Evolutionary conservation across 2,113 vertebrate species (phyloP), one percentile per base, ranked within the genome.

Genomic region (Taxidea taxus): DNA sequence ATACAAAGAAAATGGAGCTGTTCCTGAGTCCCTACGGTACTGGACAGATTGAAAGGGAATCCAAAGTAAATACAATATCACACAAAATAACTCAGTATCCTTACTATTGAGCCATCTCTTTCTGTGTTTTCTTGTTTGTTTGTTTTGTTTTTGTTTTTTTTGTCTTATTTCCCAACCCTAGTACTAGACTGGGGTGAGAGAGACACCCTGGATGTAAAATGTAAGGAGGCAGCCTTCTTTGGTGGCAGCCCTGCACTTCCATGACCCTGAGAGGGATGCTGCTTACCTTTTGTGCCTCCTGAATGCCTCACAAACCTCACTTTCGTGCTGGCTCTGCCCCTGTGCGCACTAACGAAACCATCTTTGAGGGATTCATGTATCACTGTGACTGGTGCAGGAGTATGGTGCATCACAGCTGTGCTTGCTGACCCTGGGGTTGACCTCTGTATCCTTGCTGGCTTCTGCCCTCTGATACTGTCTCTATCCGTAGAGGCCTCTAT

Each of bases 371-470:
- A 16, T 51, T 25, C 64, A 11, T 11, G 25, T 42, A 9, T 66
- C 21, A 7, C 12, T 27, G 37, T 37, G 23, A 25, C 56, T 49
- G 14, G 21, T 0, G 0, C 0, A 8, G 18, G 25, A 42, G 39
- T 66, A 34, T 51, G n/a, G 68, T n/a, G n/a, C 42, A 9, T 34
- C 37, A 9, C 37, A 6, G 37, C 12, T 39, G 23, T 74, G 66
- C 7, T 0, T 49, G 39, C 27, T 56, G 54, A 15, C 49, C 39
- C 29, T 94, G 75, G 37, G 0, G 3, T 27, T 82, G 74, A 42
- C 47, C 47, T 87, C 34, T 87, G 56, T 64, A 7, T 83, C 75
- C 12, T 44, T 91, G 66, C 58, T 91, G 42, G 39, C 47, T 27
- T 77, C 42, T 49, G n/a, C 68, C 25, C 54, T 62, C 1, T 0